Percentiles rank a stretch among this genome's conserved stretches.
Evolutionary conservation across 2,888 invertebrate genomes (phyloP).

Genomic region (Brassicogethes aeneus): DNA sequence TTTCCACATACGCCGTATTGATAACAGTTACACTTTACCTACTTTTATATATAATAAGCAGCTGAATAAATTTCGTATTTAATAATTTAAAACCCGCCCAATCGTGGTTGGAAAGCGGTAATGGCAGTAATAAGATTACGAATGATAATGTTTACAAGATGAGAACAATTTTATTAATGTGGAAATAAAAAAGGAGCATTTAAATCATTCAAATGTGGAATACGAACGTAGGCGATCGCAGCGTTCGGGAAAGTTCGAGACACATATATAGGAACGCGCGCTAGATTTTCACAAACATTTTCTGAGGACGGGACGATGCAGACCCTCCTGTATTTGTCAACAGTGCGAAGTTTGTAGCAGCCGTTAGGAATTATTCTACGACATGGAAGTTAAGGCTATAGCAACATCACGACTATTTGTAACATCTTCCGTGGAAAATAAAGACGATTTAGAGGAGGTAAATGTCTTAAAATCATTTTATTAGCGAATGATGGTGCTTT

Average conservation of each 20-base stretch:
- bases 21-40: too few species aligned
- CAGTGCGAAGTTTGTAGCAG: conserved; percentile 51
- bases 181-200: not conserved
- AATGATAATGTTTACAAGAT: not conserved
- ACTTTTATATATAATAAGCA: too few species aligned
- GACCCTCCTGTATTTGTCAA: conserved; percentile 48
- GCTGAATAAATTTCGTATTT: too few species aligned
- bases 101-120: too few species aligned
- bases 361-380: conserved; percentile 27
- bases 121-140: too few species aligned
- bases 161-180: not conserved
- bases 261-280: conserved; percentile 41
- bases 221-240: not conserved
- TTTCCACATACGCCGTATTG: too few species aligned
- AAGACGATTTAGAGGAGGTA: conserved; percentile 89
- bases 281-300: conserved; percentile 43
- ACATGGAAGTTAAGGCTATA: conserved; percentile 31
- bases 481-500: conserved; percentile 43
- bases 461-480: conserved; percentile 43
- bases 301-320: conserved; percentile 51
- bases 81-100: too few species aligned
- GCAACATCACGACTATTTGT: conserved; percentile 67
- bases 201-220: not conserved
- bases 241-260: conserved; percentile 14
- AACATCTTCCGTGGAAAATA: conserved; percentile 75